Evolutionary conservation across 1,140 invertebrate species (phyloP).

Genomic region (Riptortus pedestris): DNA sequence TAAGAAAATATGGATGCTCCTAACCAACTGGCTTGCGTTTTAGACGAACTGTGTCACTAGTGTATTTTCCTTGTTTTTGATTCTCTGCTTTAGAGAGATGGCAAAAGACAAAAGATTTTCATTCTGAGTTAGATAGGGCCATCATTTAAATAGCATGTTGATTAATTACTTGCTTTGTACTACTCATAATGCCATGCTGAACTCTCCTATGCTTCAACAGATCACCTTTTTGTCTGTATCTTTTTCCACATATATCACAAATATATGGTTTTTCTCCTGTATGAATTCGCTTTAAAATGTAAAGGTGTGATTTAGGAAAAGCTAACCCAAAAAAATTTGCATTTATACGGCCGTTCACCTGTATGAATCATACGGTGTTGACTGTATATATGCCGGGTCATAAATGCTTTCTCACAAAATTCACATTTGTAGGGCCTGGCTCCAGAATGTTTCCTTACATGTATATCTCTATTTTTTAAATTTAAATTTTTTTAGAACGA

Average conservation of each 20-base stretch:
- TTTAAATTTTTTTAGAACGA: constrained; percentile 30
- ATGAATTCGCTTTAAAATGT: constrained; percentile 41
- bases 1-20: too few species aligned
- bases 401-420: constrained; percentile 35
- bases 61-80: too few species aligned
- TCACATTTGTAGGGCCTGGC: constrained; percentile 32
- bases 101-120: too few species aligned
- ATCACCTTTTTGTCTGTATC: constrained; percentile 34
- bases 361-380: constrained; percentile 35
- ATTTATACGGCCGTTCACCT: constrained; percentile 32
- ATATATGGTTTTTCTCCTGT: constrained; percentile 59
- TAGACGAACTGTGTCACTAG: too few species aligned
- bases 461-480: constrained; percentile 31
- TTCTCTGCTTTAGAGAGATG: too few species aligned
- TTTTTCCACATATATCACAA: constrained; percentile 53
- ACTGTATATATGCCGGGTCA: constrained; percentile 33
- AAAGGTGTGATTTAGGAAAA: constrained; percentile 33
- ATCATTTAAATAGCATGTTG: too few species aligned
- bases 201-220: constrained; percentile 15
- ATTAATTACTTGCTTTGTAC: neutral
- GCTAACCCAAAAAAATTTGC: constrained; percentile 32
- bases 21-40: too few species aligned
- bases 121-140: too few species aligned
- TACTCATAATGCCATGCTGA: constrained; percentile 15
- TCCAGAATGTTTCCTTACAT: constrained; percentile 32